These are phyloP conservation scores for Vombatus ursinus DNA, from an alignment of 2,113 vertebrate species.

Conservation along the genomic window DNA sequence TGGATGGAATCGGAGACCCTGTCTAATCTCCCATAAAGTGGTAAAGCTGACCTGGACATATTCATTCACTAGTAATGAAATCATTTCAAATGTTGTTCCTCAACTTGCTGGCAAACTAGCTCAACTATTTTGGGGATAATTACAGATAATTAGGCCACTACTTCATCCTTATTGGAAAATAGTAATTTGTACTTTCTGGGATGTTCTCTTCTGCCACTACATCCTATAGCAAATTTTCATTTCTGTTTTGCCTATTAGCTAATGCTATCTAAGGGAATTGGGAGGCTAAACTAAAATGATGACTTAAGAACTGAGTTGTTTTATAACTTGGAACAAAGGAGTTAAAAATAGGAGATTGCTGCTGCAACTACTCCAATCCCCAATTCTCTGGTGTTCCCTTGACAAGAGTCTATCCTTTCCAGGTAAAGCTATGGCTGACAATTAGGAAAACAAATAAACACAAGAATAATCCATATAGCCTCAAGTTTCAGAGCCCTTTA, in stretches of 20 bases:
- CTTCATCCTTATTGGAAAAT: constrained; percentile 47
- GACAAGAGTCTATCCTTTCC: neutral
- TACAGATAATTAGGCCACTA: constrained; percentile 59
- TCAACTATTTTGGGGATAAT: constrained; percentile 69
- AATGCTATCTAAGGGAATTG: neutral
- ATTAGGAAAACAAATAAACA: neutral
- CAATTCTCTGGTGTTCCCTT: neutral
- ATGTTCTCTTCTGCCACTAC: neutral
- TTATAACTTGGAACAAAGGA: neutral
- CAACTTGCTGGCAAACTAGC: constrained; percentile 44
- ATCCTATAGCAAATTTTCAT: constrained; percentile 11
- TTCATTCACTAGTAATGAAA: constrained; percentile 35
- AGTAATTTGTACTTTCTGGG: constrained; percentile 39
- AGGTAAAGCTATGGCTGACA: neutral
- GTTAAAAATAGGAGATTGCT: neutral
- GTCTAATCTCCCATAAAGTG: neutral
- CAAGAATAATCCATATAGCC: neutral
- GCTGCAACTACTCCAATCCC: neutral
- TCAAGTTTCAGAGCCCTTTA: neutral
- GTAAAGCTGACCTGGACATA: neutral
- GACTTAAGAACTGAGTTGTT: neutral
- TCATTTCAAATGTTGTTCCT: constrained; percentile 53
- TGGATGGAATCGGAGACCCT: neutral
- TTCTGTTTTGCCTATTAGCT: neutral
- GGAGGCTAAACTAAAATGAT: neutral